A percentile compares a stretch with the other conserved stretches of the same genome.
Conservation (phyloP, 2,888 invertebrate genomes). For the Lathronympha strigana region DNA sequence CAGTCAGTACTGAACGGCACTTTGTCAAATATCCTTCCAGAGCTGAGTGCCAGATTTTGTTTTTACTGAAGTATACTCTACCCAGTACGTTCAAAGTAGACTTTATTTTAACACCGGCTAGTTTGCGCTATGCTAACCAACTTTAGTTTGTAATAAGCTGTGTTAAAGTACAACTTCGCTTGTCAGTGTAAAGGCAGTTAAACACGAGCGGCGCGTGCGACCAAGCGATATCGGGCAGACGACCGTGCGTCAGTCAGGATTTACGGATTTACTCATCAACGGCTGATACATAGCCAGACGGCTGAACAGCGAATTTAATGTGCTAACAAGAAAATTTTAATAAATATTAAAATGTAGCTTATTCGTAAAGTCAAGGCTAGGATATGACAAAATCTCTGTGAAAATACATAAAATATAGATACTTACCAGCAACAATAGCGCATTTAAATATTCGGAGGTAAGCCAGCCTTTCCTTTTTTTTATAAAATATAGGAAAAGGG, state of each 20-base stretch:
- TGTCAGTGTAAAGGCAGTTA: slow-evolving; percentile 25
- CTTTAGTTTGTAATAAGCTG: background rate
- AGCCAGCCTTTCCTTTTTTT: no score
- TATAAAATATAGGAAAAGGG: no score
- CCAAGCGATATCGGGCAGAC: slow-evolving; percentile 51
- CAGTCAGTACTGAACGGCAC: background rate
- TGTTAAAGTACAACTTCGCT: slow-evolving; percentile 7
- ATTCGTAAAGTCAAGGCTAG: no score
- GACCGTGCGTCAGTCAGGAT: slow-evolving; percentile 62
- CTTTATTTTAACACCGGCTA: background rate
- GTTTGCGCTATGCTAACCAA: background rate
- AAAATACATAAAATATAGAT: no score
- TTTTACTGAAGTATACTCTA: background rate
- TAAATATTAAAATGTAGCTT: background rate
- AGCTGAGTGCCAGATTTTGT: background rate
- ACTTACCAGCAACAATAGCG: no score
- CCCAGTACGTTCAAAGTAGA: background rate
- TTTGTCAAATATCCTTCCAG: slow-evolving; percentile 5
- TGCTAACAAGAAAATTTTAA: slow-evolving; percentile 25
- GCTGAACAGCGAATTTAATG: slow-evolving; percentile 44
- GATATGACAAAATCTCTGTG: no score
- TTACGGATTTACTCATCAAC: slow-evolving; percentile 68
- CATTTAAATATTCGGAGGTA: no score
- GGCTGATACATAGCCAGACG: slow-evolving; percentile 43
- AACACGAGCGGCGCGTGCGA: slow-evolving; percentile 40